phyloP scores from a whole-genome alignment of 2,797 vertebrate species.

The Aphelocoma californica region DNA sequence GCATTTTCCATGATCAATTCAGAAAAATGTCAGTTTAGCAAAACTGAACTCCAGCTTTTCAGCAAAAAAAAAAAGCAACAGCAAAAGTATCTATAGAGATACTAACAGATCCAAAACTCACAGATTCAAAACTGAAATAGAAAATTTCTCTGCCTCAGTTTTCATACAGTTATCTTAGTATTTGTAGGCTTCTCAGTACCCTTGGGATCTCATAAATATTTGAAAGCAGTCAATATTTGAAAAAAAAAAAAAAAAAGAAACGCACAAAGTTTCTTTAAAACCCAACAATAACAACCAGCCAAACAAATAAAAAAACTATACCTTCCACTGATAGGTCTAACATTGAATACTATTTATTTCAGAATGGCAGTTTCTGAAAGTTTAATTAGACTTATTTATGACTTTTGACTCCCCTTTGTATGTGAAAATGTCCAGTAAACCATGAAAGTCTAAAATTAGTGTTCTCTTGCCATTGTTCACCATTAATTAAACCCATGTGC shows the following conservation, averaged over 20 bases:
- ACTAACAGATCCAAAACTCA: neutral
- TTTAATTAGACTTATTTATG: neutral
- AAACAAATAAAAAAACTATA: neutral
- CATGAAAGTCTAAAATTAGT: neutral
- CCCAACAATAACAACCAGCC: fast-evolving
- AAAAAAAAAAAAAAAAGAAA: too few species aligned
- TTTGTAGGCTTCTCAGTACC: neutral
- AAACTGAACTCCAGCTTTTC: neutral
- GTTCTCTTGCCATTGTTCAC: neutral
- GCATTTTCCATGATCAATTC: neutral
- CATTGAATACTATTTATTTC: neutral
- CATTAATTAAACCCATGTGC: neutral
- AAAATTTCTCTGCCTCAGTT: neutral
- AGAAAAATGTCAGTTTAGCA: neutral
- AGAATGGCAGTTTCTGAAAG: neutral
- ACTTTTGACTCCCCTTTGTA: neutral
- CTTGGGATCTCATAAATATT: neutral
- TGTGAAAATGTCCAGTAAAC: neutral
- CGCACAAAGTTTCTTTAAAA: neutral
- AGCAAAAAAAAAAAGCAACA: neutral
- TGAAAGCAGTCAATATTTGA: neutral
- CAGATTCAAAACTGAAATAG: neutral
- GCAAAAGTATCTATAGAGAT: neutral
- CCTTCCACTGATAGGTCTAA: neutral
- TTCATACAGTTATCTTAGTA: neutral